Evolutionary conservation across 2,113 vertebrate genomes (phyloP).

Genomic region (Chrysochloris asiatica): DNA sequence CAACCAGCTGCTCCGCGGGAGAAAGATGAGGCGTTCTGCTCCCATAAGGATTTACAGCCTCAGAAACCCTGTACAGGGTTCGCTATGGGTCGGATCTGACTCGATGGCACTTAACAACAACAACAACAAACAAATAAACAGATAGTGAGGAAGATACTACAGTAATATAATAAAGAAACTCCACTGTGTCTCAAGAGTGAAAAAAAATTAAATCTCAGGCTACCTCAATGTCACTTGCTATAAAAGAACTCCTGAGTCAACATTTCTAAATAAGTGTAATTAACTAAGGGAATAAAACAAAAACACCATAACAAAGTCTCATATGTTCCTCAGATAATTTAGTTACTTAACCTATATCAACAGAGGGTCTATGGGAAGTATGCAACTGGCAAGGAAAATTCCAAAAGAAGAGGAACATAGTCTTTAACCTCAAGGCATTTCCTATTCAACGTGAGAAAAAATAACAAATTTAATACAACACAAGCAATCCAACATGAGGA

Average conservation of each 20-base stretch:
- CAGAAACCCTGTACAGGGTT: too few species aligned
- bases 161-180: background rate
- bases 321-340: background rate
- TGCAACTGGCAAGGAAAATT: background rate
- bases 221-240: background rate
- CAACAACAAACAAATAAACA: conserved; percentile 16
- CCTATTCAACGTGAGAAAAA: background rate
- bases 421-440: background rate
- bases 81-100: too few species aligned
- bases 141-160: background rate
- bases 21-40: too few species aligned
- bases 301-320: background rate
- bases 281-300: background rate
- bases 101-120: too few species aligned
- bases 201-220: background rate
- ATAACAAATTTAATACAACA: background rate
- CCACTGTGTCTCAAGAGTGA: background rate
- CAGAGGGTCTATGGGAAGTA: background rate
- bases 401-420: conserved; percentile 1
- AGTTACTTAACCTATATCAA: background rate
- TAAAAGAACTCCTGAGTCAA: conserved; percentile 18
- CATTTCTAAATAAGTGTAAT: background rate
- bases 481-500: background rate
- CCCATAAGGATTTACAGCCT: too few species aligned
- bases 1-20: too few species aligned